These are phyloP conservation scores for Adelosebastes latens DNA, from an alignment of 2,797 vertebrate genomes.

Conservation along the genomic window DNA sequence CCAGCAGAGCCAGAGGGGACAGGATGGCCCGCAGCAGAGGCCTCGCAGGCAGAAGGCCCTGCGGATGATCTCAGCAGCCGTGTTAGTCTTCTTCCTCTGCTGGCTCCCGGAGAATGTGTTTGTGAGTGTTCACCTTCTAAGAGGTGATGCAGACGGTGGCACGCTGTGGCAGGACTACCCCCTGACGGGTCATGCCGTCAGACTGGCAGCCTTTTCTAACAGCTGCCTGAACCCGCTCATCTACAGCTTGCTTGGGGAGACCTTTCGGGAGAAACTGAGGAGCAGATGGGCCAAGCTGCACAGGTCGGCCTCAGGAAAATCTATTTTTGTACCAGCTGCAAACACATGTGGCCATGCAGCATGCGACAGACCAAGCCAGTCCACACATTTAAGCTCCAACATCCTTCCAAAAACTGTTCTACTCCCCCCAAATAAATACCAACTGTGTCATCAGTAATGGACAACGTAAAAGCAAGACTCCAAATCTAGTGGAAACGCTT, in stretches of 20 bases:
- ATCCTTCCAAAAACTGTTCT: not conserved
- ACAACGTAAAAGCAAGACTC: not conserved
- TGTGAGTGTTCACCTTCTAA: constrained; percentile 87
- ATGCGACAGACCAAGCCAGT: not conserved
- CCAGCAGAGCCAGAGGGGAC: constrained; percentile 74
- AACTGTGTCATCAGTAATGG: not conserved
- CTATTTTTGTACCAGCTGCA: not conserved
- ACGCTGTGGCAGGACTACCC: constrained; percentile 90
- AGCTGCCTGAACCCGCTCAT: constrained; percentile 94
- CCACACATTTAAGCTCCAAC: not conserved
- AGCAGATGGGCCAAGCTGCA: constrained; percentile 78
- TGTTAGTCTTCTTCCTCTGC: constrained; percentile 93
- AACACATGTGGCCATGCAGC: not conserved
- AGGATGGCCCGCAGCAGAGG: constrained; percentile 56
- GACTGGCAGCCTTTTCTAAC: constrained; percentile 92
- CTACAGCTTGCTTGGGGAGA: constrained; percentile 92
- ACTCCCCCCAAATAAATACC: not conserved
- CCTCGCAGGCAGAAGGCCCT: constrained; percentile 88
- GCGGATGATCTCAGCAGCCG: constrained; percentile 89
- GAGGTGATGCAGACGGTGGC: constrained; percentile 71
- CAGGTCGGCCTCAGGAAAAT: constrained; percentile 52
- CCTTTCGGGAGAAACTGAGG: constrained; percentile 88
- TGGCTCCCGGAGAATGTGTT: constrained; percentile 94
- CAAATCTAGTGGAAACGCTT: not conserved
- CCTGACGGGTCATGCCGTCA: constrained; percentile 88